These are phyloP conservation scores for Luidia sarsii DNA, from an alignment of 53 echinoderm and acorn worm genomes.

Conservation along the genomic window DNA sequence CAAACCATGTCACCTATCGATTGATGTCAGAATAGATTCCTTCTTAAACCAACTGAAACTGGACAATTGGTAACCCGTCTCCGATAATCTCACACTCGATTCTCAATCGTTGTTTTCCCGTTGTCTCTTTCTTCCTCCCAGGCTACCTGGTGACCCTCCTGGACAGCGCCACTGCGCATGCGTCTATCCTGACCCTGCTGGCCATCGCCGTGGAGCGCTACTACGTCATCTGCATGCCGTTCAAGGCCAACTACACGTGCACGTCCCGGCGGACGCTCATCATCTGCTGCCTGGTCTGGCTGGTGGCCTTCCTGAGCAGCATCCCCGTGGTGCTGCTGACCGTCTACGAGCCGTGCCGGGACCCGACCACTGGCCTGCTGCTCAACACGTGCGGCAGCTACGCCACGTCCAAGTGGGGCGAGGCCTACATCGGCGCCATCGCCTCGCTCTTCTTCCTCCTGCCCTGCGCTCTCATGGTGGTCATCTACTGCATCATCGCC, in stretches of 20 bases:
- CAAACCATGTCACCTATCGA: no score
- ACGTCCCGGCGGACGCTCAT: conserved; percentile 71
- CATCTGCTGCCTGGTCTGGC: conserved; percentile 73
- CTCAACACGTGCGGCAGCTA: conserved; percentile 30
- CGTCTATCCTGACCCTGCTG: conserved; percentile 79
- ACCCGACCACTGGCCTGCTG: conserved; percentile 1
- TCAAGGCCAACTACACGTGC: conserved; percentile 84
- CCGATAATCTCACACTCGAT: background rate
- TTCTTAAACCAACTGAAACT: background rate
- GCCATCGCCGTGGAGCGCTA: conserved; percentile 85
- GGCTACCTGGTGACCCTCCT: conserved; percentile 73
- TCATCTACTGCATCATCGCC: conserved; percentile 76
- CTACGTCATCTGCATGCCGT: conserved; percentile 88
- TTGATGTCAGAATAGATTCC: background rate
- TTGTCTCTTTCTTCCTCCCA: conserved; percentile 39
- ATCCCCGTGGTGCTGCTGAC: conserved; percentile 57
- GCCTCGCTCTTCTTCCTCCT: conserved; percentile 69
- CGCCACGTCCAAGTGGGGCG: conserved; percentile 6
- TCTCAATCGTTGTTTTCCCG: no score
- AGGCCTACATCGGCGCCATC: conserved; percentile 56
- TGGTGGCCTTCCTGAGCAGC: conserved; percentile 67
- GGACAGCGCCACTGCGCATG: conserved; percentile 72
- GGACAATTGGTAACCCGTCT: background rate
- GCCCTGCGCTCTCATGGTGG: conserved; percentile 66
- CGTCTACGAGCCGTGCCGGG: conserved; percentile 27